phyloP scores from a whole-genome alignment of 2,888 invertebrate genomes.

The Caenorhabditis sinica region DNA sequence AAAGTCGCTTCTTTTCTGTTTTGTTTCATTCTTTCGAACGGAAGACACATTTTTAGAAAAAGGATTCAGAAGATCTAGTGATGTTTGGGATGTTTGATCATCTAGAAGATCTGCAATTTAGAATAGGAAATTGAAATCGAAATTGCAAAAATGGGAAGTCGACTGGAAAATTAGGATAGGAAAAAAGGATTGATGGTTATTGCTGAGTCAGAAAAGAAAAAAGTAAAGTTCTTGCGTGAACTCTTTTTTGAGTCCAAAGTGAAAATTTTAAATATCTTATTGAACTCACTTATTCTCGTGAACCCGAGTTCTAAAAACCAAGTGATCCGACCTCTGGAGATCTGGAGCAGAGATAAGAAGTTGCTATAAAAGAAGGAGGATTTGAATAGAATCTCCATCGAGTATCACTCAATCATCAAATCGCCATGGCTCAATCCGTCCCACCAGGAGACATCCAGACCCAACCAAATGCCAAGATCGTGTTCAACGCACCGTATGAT shows the following conservation, averaged over 20 bases:
- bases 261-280: too few relatives aligned
- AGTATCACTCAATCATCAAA: conserved; percentile 7
- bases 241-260: too few relatives aligned
- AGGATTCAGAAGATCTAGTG: background rate
- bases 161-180: background rate
- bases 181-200: background rate
- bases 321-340: background rate
- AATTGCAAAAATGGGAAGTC: conserved; percentile 8
- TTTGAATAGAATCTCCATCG: conserved; percentile 1
- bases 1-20: conserved; percentile 15
- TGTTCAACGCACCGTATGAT: conserved; percentile 29
- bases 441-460: conserved; percentile 67
- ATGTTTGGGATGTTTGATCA: background rate
- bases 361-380: conserved; percentile 1
- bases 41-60: background rate
- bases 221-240: too few relatives aligned
- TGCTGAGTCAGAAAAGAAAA: too few relatives aligned
- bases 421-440: conserved; percentile 73
- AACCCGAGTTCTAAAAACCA: background rate
- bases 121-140: background rate
- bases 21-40: background rate
- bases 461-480: conserved; percentile 20
- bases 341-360: conserved; percentile 11
- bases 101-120: background rate
- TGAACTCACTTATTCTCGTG: background rate